Percentiles rank a stretch among this genome's conserved stretches.
Evolutionary conservation across 1,140 invertebrate species (phyloP).

Genomic region (Pinna nobilis): DNA sequence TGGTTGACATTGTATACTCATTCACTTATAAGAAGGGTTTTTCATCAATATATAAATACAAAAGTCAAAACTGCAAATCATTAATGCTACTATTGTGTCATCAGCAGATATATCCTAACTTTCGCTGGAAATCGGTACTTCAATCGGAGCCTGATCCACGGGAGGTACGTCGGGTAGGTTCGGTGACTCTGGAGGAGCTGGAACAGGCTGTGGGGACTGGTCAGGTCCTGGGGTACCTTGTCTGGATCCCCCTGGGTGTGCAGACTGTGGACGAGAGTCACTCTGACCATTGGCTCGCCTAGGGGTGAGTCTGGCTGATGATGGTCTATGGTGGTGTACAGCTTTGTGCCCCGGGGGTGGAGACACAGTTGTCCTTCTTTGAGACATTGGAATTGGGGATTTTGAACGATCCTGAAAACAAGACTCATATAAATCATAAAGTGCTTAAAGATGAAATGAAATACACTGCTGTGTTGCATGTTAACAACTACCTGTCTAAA

Average conservation of each 20-base stretch:
- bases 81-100: background rate
- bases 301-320: conserved; percentile 36
- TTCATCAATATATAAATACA: no score
- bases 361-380: conserved; percentile 13
- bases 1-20: no score
- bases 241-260: conserved; percentile 26
- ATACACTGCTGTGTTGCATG: no score
- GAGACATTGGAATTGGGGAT: background rate
- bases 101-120: background rate
- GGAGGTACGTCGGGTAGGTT: background rate
- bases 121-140: conserved; percentile 14
- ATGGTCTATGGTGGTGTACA: conserved; percentile 20
- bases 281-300: conserved; percentile 18
- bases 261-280: conserved; percentile 39
- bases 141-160: conserved; percentile 4
- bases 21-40: no score
- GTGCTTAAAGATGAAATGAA: no score
- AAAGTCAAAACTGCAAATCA: background rate
- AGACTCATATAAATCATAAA: background rate
- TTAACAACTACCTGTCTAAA: no score
- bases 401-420: conserved; percentile 5
- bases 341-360: conserved; percentile 17
- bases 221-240: conserved; percentile 15
- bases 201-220: conserved; percentile 35
- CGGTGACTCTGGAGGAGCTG: conserved; percentile 26